Evolutionary conservation across 2,797 vertebrate species (phyloP).

Genomic region (Leuciscus waleckii): DNA sequence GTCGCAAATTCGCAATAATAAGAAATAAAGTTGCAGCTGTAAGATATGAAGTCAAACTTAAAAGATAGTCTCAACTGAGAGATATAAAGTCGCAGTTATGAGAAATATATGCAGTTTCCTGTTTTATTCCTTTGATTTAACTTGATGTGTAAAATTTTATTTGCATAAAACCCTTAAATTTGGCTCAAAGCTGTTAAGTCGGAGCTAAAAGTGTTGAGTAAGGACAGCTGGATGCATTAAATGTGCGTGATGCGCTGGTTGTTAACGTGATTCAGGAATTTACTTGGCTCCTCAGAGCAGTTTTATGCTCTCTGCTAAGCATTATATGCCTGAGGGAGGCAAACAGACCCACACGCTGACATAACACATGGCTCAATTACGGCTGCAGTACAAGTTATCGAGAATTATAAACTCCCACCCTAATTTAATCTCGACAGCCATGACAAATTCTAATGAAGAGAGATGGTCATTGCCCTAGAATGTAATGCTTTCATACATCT

Average conservation of each 20-base stretch:
- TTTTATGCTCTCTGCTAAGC: conserved; percentile 17
- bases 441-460: conserved; percentile 33
- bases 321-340: neutral
- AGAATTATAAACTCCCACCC: conserved; percentile 23
- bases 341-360: conserved; percentile 21
- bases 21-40: neutral
- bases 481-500: conserved; percentile 6
- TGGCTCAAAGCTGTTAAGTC: neutral
- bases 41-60: neutral
- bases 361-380: conserved; percentile 19
- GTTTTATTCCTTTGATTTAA: neutral
- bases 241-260: neutral
- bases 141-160: neutral
- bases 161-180: conserved; percentile 1
- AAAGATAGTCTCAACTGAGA: neutral
- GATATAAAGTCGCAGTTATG: too few relatives aligned
- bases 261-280: neutral
- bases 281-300: neutral
- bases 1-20: neutral
- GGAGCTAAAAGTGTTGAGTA: neutral
- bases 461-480: conserved; percentile 25
- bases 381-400: neutral
- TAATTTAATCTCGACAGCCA: conserved; percentile 17
- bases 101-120: neutral
- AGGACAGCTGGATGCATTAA: conserved; percentile 39